Evolutionary conservation across 2,113 vertebrate genomes (phyloP), one percentile per base, ranked within the genome.

Genomic region (Pavo muticus): DNA sequence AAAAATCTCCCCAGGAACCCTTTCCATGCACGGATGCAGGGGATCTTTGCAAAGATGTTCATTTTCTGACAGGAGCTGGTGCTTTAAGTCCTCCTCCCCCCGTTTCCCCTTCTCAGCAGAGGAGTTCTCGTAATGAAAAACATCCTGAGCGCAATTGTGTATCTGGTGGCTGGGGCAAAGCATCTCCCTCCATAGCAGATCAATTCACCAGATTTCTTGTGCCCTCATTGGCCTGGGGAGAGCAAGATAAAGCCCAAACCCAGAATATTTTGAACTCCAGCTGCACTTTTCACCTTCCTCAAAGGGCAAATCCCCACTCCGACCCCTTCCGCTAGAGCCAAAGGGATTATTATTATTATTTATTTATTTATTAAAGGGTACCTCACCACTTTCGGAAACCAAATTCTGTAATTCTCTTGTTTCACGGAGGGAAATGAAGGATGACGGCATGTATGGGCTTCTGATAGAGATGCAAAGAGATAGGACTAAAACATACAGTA

Each of bases 391-490:
- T 95, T 87, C 93, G 93, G 59, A 48, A 71, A 68, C 68, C 61
- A 91, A 93, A 95, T 85, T 67, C 68, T 84, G 57, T 90, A 90
- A 71, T 91, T 78, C 82, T 76, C 52, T 73, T 94, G 61, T 89
- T 96, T 86, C 78, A n/a, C 70, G 32, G 60, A 74, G 47, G 60
- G 81, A 94, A 88, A 96, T 95, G 94, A 95, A 94, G 84, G 86
- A 35, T 96, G 92, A 35, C 95, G 93, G 95, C 96, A 95, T 79
- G 44, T 89, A 94, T 64, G 88, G 91, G 74, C 92, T 94, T 93
- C 94, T 96, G 95, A 97, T 95, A 95, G 87, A 96, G 96, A 96
- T 96, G 84, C 69, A 72, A 88, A 94, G 97, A 95, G 94, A 96
- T 93, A 88, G 80, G 59, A 72, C 83, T 96, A 61, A 95, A 96